Base-by-base conservation (phyloP, 2,888 invertebrate genomes). In the Actias luna region DNA sequence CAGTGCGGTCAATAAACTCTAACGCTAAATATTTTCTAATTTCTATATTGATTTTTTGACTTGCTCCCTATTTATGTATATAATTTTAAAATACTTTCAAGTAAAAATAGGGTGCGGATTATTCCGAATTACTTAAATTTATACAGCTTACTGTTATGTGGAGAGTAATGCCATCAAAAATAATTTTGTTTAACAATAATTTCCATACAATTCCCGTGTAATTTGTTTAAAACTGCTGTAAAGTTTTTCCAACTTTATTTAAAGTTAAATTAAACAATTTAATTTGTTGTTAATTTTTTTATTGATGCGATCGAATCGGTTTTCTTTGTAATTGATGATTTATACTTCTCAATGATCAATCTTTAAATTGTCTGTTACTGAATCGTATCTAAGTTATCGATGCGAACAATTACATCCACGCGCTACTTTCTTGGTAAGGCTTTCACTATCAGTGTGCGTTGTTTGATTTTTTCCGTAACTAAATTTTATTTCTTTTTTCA, bases 1-100 rank as follows among this genome's bases (percentile, higher is more conserved):
- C 74, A 73, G 68, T 73, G 77, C 72, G 82, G 79, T 84, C 82
- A 73, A 77, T 81, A 76, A 82, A 84, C 83, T 76, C 75, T 76
- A 75, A 76, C 68, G 67, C 64, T 63, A 64, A 62, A 61, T 66
- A 66, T 69, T 63, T 42, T 31, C 25, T n/a, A 62, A 70, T 73
- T 75, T 68, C 69, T 65, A 55, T 33, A 31, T 55, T 50, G 25
- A 50, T 50, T 25, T 50, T 50, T 50, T 50, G n/a, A n/a, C n/a
- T 12, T 50, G 12, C 10, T 25, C 25, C 46, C 12, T 50, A 12
- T 42, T 57, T 61, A 58, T 58, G 42, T 22, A 29, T 61, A 12
- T 36, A n/a, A 27, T 0, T 42, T 22, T 25, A 42, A 5, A 31
- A 42, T 58, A 22, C 14, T 7, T 16, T 52, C 16, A 29, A 10